phyloP scores from a whole-genome alignment of 2,888 invertebrate genomes.

The Nycteola revayana region DNA sequence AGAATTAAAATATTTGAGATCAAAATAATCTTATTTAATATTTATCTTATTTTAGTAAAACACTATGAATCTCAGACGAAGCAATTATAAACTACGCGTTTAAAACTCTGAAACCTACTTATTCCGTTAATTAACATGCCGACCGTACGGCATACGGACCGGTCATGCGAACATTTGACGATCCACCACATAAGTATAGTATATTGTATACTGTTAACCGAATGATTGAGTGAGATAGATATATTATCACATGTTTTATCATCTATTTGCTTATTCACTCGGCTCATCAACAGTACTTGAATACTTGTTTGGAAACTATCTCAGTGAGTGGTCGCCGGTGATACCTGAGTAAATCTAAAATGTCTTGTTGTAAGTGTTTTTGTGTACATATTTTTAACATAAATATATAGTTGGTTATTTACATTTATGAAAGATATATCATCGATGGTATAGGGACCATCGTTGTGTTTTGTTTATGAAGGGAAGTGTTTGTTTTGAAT shows the following conservation, averaged over 20 bases:
- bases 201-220: background rate
- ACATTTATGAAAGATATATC: too few relatives aligned
- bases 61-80: too few relatives aligned
- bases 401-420: too few relatives aligned
- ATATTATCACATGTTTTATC: background rate
- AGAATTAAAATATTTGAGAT: too few relatives aligned
- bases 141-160: conserved; percentile 14
- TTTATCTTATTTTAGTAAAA: too few relatives aligned
- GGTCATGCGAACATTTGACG: conserved; percentile 1
- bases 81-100: too few relatives aligned
- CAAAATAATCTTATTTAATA: too few relatives aligned
- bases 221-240: background rate
- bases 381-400: background rate
- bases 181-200: background rate
- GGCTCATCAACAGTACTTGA: background rate
- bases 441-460: too few relatives aligned
- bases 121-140: background rate
- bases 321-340: conserved; percentile 18
- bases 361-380: conserved; percentile 61
- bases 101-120: too few relatives aligned
- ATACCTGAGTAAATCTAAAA: conserved; percentile 20
- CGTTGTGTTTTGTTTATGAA: too few relatives aligned
- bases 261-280: background rate
- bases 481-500: too few relatives aligned
- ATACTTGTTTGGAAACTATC: conserved; percentile 5